These are phyloP conservation scores for Drosophila suboccidentalis DNA, from an alignment of 2,888 invertebrate genomes.

Conservation along the genomic window DNA sequence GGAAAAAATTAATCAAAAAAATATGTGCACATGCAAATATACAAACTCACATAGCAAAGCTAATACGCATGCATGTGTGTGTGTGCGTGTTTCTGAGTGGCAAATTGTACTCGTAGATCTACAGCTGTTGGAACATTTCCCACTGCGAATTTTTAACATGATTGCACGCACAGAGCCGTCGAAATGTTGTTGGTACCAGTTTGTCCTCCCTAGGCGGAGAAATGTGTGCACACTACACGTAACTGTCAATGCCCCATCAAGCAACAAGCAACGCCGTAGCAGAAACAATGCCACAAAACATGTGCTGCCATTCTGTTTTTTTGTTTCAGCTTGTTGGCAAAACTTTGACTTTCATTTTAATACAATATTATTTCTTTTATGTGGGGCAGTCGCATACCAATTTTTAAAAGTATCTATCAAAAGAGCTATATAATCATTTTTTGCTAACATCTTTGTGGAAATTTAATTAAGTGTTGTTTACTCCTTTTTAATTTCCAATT, in stretches of 20 bases:
- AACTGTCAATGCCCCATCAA: constrained; percentile 69
- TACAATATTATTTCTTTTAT: constrained; percentile 22
- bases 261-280: constrained; percentile 55
- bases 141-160: constrained; percentile 67
- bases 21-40: constrained; percentile 52
- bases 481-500: neutral
- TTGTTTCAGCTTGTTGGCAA: constrained; percentile 21
- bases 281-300: constrained; percentile 57
- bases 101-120: constrained; percentile 44
- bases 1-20: constrained; percentile 67
- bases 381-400: constrained; percentile 20
- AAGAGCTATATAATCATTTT: neutral
- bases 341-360: constrained; percentile 40
- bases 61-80: constrained; percentile 18
- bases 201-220: neutral
- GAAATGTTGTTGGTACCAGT: constrained; percentile 16
- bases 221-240: constrained; percentile 14
- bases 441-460: neutral
- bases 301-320: constrained; percentile 40
- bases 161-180: constrained; percentile 59
- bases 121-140: constrained; percentile 73
- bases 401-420: constrained; percentile 12
- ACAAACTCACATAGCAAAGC: constrained; percentile 22
- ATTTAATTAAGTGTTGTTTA: neutral
- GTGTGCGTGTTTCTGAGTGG: constrained; percentile 18